Conservation (phyloP, 2,888 invertebrate genomes). For the Cerceris rybyensis region DNA sequence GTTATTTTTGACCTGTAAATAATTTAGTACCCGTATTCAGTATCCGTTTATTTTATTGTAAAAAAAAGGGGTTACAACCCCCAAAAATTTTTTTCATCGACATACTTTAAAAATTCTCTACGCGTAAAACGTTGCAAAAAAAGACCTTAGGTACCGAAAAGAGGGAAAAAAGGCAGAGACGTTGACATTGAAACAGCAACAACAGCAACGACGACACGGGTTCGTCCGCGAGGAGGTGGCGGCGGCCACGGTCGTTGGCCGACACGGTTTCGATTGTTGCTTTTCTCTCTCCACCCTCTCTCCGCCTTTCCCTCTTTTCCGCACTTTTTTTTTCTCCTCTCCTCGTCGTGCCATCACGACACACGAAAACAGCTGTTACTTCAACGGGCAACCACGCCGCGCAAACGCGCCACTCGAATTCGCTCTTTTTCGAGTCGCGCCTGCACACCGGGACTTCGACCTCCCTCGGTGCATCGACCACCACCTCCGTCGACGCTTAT, state of each 20-base stretch:
- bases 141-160: neutral
- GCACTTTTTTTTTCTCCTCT: slow-evolving; percentile 53
- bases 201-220: slow-evolving; percentile 9
- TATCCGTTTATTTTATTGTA: too few relatives aligned
- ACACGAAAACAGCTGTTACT: slow-evolving; percentile 69
- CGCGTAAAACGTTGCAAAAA: neutral
- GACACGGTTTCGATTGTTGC: slow-evolving; percentile 71
- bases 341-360: slow-evolving; percentile 56
- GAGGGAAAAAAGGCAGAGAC: neutral
- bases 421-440: slow-evolving; percentile 56
- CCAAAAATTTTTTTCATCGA: too few relatives aligned
- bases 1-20: too few relatives aligned
- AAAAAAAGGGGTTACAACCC: too few relatives aligned
- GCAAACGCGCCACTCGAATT: slow-evolving; percentile 67
- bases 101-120: neutral
- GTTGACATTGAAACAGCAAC: slow-evolving; percentile 66
- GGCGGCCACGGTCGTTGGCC: slow-evolving; percentile 66
- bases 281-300: slow-evolving; percentile 49
- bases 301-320: slow-evolving; percentile 34
- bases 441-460: slow-evolving; percentile 48
- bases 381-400: slow-evolving; percentile 50
- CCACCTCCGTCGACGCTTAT: slow-evolving; percentile 17
- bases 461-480: slow-evolving; percentile 46
- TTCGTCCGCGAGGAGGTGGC: slow-evolving; percentile 53
- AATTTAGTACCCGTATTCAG: too few relatives aligned